These are phyloP conservation scores for Liparis tanakae DNA, from an alignment of 2,797 vertebrate genomes.

Conservation along the genomic window DNA sequence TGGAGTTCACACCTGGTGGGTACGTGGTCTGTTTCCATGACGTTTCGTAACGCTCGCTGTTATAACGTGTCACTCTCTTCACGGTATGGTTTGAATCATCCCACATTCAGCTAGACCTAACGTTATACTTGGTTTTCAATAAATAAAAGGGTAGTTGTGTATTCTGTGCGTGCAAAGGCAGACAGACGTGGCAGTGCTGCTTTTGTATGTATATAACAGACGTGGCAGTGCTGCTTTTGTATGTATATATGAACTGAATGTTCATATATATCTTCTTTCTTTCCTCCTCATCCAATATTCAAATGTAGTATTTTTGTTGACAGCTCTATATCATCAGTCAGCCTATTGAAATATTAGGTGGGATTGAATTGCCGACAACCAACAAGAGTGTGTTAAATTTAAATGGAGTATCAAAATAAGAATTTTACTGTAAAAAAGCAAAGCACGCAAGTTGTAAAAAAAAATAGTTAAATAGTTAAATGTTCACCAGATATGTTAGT, in stretches of 20 bases:
- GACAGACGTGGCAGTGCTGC: background rate
- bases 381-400: conserved; percentile 2
- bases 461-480: conserved; percentile 51
- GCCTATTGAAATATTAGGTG: background rate
- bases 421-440: background rate
- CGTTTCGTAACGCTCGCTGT: background rate
- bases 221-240: background rate
- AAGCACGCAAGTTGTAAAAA: background rate
- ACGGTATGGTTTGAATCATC: background rate
- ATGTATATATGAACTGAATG: background rate
- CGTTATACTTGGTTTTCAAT: background rate
- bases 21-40: background rate
- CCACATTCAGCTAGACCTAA: background rate
- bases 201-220: background rate
- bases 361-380: background rate
- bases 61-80: background rate
- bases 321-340: background rate
- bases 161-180: background rate
- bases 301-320: background rate
- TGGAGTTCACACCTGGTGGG: background rate
- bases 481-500: conserved; percentile 40
- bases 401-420: conserved; percentile 1
- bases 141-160: background rate
- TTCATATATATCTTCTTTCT: background rate
- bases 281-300: background rate